Evolutionary conservation across 2,113 vertebrate species (phyloP).

Genomic region (Nyctereutes procyonoides): DNA sequence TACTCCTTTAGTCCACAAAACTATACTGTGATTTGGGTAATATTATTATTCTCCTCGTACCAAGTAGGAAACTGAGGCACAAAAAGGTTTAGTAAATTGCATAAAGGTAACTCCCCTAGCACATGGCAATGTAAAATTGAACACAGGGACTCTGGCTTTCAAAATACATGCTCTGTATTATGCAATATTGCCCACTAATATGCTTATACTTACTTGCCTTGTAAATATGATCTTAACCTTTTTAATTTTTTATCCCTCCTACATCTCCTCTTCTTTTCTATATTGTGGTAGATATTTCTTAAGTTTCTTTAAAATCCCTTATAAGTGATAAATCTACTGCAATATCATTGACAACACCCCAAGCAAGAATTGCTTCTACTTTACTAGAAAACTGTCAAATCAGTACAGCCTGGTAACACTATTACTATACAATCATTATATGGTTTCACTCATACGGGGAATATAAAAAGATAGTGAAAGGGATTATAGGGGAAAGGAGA

Average conservation of each 20-base stretch:
- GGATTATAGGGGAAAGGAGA: too few relatives aligned
- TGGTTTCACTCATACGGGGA: too few relatives aligned
- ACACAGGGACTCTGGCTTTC: not conserved
- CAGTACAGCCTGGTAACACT: not conserved
- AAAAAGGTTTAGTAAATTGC: not conserved
- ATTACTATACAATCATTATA: not conserved
- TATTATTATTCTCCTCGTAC: not conserved
- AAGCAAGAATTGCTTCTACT: not conserved
- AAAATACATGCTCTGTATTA: not conserved
- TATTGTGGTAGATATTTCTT: not conserved
- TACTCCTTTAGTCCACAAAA: not conserved
- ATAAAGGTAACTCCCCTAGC: not conserved
- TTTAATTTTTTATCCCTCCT: not conserved
- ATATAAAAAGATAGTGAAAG: too few relatives aligned
- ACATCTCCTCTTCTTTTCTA: not conserved
- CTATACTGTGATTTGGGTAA: too few relatives aligned
- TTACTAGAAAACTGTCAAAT: not conserved
- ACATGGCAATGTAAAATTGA: not conserved
- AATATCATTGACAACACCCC: not conserved
- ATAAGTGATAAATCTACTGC: not conserved
- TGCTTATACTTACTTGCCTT: not conserved
- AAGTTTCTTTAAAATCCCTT: not conserved
- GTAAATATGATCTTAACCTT: too few relatives aligned
- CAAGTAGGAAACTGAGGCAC: not conserved
- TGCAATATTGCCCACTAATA: not conserved